Conservation (phyloP, 1,140 invertebrate species). For the Tyrophagus putrescentiae region DNA sequence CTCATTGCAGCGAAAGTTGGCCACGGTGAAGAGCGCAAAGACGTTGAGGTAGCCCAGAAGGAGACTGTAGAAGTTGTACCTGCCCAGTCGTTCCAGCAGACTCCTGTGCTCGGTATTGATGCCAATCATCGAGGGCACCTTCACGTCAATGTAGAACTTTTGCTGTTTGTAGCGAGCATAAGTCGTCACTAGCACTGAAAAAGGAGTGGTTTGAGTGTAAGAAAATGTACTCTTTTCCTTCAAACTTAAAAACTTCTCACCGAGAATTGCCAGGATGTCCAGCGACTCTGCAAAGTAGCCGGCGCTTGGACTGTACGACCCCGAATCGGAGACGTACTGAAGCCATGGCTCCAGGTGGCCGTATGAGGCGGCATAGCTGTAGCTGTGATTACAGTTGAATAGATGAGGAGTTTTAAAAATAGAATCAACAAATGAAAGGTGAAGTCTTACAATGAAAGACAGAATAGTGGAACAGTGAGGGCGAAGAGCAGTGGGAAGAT, state of each 20-base stretch:
- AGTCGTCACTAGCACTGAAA: neutral
- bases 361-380: neutral
- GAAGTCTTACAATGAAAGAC: neutral
- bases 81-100: neutral
- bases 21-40: neutral
- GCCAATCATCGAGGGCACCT: neutral
- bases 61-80: neutral
- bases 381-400: no score
- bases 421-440: no score
- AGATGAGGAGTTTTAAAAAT: no score
- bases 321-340: neutral
- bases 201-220: neutral
- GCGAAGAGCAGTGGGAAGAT: neutral
- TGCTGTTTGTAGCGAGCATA: neutral
- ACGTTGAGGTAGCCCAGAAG: neutral
- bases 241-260: neutral
- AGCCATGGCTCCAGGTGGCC: neutral
- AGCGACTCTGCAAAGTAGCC: neutral
- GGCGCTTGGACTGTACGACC: neutral
- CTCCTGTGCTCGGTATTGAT: no score
- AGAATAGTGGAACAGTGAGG: neutral
- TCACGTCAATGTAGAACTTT: neutral
- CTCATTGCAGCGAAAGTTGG: slow-evolving; percentile 3
- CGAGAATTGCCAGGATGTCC: neutral
- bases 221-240: no score